Base-by-base conservation (phyloP, 1,140 invertebrate species). In the Cecropterus lyciades region DNA sequence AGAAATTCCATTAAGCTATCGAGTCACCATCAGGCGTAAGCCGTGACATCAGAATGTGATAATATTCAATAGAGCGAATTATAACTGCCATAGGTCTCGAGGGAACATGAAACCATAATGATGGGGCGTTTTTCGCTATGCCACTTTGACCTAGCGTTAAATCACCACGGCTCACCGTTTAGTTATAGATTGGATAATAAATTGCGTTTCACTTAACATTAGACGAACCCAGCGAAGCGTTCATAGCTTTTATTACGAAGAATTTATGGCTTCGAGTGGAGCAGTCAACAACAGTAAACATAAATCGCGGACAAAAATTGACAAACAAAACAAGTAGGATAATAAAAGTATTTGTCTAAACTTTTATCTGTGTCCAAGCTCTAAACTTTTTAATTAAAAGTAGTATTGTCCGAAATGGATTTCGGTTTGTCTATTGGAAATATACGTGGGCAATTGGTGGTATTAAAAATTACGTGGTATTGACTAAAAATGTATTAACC, bases 61-160 rank as follows among this genome's bases (percentile, higher is more conserved):
- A 68, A 67, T 59, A 65, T 73, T 62, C 64, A 82, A 79, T 75
- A 73, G 73, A 70, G 56, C 75, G 57, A 77, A 82, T 75, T 79
- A 77, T 72, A 66, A 64, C 53, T 68, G 49, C 53, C 40, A 46
- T 46, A 52, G 48, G 8, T 43, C 45, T 64, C 49, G 62, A 71
- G 74, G 78, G 80, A 84, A 76, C 65, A 59, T 64, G 65, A 57
- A 60, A 65, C 60, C 51, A 64, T 70, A 75, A 79, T 75, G 73
- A 79, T 60, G 69, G 69, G 69, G 72, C 73, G 78, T 76, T 84
- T 79, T 80, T 77, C 70, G 69, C 63, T 37, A 63, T 73, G 67
- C 51, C 65, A 56, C 56, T 78, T 75, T 81, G 77, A 77, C 75
- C 73, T 51, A 64, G 64, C 49, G 14, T 37, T 60, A 60, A 60